Conservation (phyloP, 2,113 vertebrate species). For the Mobula hypostoma region DNA sequence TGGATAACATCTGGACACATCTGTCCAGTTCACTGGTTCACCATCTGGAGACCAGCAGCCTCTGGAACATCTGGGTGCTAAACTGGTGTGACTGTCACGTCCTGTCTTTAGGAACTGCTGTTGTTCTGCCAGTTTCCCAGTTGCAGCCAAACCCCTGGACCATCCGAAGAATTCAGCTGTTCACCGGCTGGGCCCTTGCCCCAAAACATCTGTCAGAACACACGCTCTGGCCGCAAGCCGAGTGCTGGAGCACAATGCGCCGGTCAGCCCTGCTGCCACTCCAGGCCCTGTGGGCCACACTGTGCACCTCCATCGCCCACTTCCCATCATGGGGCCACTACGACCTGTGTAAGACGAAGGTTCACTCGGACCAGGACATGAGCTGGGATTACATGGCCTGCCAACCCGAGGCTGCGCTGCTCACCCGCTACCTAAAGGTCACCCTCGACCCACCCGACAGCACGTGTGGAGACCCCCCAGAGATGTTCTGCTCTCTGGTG, state of each 20-base stretch:
- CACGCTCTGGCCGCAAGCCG: no score
- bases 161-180: not conserved
- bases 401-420: conserved; percentile 89
- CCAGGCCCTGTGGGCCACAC: conserved; percentile 77
- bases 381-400: conserved; percentile 99
- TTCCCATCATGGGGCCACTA: conserved; percentile 96
- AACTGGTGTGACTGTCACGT: no score
- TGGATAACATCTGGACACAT: no score
- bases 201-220: not conserved
- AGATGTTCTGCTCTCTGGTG: conserved; percentile 96
- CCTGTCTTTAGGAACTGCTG: no score
- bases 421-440: conserved; percentile 93
- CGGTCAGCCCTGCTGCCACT: conserved; percentile 77
- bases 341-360: conserved; percentile 89
- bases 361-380: conserved; percentile 88
- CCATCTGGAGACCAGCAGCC: no score
- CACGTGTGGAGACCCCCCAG: conserved; percentile 92
- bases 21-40: no score
- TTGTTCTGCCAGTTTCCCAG: no score
- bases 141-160: conserved; percentile 17
- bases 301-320: conserved; percentile 82
- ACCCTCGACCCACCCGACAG: conserved; percentile 88
- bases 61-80: no score
- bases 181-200: no score
- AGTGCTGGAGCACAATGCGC: conserved; percentile 59